Evolutionary conservation across 2,797 vertebrate genomes (phyloP), one percentile per base, ranked within the genome.

Genomic region (Harpagifer antarcticus): DNA sequence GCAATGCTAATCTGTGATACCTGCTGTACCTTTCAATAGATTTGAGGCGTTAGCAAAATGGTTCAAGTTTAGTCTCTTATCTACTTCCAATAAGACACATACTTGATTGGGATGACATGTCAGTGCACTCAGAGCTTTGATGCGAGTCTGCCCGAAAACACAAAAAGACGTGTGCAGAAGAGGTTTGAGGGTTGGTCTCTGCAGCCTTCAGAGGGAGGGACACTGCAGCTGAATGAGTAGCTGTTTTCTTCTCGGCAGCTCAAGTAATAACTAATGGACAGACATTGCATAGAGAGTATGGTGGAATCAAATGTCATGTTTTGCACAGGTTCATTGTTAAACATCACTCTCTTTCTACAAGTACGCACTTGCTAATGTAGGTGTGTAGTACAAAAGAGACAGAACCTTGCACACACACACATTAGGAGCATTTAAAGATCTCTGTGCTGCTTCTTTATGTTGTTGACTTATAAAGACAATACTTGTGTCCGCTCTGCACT

Each of bases 11-110:
- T 68, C 61, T 78, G 66, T 61, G 37, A 79, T 37, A 76, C 9
- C 65, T 17, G 64, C 54, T 73, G 48, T 68, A 70, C 43, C 60
- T 82, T 59, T 15, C 66, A 68, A 27, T 16, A 53, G 12, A 23
- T 20, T 5, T 43, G 53, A 17, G 42, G 16, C 13, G 60, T 3
- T 37, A 37, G 33, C 33, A 9, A 37, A 37, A 37, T 7, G 33
- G 33, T 9, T 37, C 33, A 37, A 37, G 33, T 37, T 37, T 37
- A 37, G 33, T 37, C 31, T 16, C 1, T 71, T 71, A 43, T 68
- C 9, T 59, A 42, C 15, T 52, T 19, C 66, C 81, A 81, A 79
- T 78, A 84, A 71, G 15, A 23, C 68, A 60, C 60, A 69, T 5
- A 15, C 43, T 50, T 43, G 59, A 62, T 13, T 64, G 15, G 15